Percentiles rank a stretch among this genome's conserved stretches.
These are phyloP conservation scores for Morpho helenor DNA, from an alignment of 2,888 invertebrate genomes.

Conservation along the genomic window DNA sequence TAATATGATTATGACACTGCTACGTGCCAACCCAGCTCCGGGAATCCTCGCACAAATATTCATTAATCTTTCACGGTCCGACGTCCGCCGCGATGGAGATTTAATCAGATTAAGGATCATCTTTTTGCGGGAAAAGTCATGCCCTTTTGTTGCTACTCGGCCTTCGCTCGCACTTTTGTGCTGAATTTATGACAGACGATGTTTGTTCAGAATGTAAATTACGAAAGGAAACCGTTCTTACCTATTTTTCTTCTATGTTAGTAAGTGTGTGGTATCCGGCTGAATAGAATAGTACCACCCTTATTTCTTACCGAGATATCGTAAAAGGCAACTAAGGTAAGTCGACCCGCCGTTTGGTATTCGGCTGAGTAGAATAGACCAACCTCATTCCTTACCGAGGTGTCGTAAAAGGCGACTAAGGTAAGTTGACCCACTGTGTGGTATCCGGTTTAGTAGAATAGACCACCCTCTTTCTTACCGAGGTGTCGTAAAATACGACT, in stretches of 20 bases:
- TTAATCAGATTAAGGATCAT: slow-evolving; percentile 80
- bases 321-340: too few species aligned
- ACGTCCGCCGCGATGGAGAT: slow-evolving; percentile 78
- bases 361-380: too few species aligned
- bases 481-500: too few species aligned
- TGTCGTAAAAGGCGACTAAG: too few species aligned
- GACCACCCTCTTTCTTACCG: too few species aligned
- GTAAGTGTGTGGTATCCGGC: too few species aligned
- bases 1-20: slow-evolving; percentile 79
- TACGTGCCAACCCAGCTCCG: slow-evolving; percentile 75
- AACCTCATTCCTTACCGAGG: too few species aligned
- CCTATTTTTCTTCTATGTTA: slow-evolving; percentile 9
- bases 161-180: slow-evolving; percentile 73
- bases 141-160: slow-evolving; percentile 75
- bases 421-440: too few species aligned
- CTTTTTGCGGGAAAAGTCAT: slow-evolving; percentile 77
- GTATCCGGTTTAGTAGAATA: too few species aligned
- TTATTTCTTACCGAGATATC: too few species aligned
- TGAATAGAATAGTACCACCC: too few species aligned
- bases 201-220: slow-evolving; percentile 74
- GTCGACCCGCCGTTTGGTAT: too few species aligned
- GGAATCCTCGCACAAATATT: slow-evolving; percentile 78
- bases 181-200: slow-evolving; percentile 71
- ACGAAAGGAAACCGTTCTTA: slow-evolving; percentile 23
- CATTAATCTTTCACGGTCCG: slow-evolving; percentile 80